Evolutionary conservation across 2,888 invertebrate species (phyloP), one percentile per base, ranked within the genome.

Genomic region (Andricus curvator): DNA sequence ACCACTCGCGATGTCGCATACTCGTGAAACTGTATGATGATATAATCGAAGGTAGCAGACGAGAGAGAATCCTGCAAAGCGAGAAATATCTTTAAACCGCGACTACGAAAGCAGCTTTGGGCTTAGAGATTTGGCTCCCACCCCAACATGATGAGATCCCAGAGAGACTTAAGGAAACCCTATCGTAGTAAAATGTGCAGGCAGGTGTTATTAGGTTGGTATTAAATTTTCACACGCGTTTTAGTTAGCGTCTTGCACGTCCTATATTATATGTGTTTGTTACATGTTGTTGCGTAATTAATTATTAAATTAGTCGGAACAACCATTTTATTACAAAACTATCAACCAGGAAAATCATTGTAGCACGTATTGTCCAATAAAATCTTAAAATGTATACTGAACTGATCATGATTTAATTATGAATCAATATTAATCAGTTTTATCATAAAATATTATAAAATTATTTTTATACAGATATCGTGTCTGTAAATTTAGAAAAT

Each of bases 281-380:
- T 74, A 74, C 51, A 56, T 77, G 78, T 78, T 51, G 79, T 79
- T 83, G 2, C 60, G 82, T 87, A 86, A 87, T 86, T 84, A 85
- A 84, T 82, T 85, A 84, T 86, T 86, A 86, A 83, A 80, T 78
- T 62, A 70, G 78, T 78, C 79, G 79, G 74, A 64, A 80, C 85
- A 78, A 84, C 74, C 33, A 56, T 33, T 74, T 22, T 22, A 74
- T 33, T n/a, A 56, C n/a, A 22, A 33, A 33, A 74, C 56, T 74
- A 74, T n/a, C 37, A 33, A n/a, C 51, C 11, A 33, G 33, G 33
- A 56, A 56, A 74, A 74, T 74, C 56, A 56, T 51, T 51, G 20
- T 33, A 13, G n/a, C 56, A 33, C 11, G 37, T 56, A 37, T 56
- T 56, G 8, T 6, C n/a, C n/a, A 8, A n/a, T 11, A 11, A 22